Conservation (phyloP, 53 echinoderm and acorn worm genomes). For the Antedon mediterranea region DNA sequence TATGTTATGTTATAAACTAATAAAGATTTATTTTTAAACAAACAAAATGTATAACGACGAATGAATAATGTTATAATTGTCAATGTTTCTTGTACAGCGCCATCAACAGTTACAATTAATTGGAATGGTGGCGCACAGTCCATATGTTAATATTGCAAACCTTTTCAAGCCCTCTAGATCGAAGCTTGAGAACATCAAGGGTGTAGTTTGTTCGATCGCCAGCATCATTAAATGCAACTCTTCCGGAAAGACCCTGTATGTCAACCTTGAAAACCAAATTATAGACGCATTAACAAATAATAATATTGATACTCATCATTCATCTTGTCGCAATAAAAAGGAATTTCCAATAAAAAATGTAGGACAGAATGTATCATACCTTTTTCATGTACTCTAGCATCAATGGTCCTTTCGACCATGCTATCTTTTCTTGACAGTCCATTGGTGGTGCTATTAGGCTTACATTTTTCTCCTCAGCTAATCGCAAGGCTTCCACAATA, state of each 20-base stretch:
- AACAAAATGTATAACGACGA: background rate
- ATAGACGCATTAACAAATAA: too few species aligned
- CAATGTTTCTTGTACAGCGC: too few species aligned
- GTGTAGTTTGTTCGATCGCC: constrained; percentile 67
- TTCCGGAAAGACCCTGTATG: constrained; percentile 47
- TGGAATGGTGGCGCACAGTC: too few species aligned
- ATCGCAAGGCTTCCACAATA: constrained; percentile 3
- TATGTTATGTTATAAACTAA: background rate
- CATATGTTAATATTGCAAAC: too few species aligned
- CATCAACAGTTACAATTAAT: too few species aligned
- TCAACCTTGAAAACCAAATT: constrained; percentile 20
- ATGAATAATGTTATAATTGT: too few species aligned
- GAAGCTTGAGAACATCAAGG: constrained; percentile 41
- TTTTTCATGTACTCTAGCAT: background rate
- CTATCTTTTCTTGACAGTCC: background rate
- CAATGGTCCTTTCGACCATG: background rate
- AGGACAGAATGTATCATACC: too few species aligned
- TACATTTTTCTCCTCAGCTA: background rate
- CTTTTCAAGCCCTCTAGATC: constrained; percentile 28
- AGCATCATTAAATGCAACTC: constrained; percentile 36
- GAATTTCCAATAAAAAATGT: too few species aligned
- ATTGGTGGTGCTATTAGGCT: background rate
- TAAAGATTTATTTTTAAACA: background rate
- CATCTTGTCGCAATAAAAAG: too few species aligned
- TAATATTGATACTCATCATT: too few species aligned